Evolutionary conservation across 2,797 vertebrate genomes (phyloP), one percentile per base, ranked within the genome.

Genomic region (Intellagama lesueurii): DNA sequence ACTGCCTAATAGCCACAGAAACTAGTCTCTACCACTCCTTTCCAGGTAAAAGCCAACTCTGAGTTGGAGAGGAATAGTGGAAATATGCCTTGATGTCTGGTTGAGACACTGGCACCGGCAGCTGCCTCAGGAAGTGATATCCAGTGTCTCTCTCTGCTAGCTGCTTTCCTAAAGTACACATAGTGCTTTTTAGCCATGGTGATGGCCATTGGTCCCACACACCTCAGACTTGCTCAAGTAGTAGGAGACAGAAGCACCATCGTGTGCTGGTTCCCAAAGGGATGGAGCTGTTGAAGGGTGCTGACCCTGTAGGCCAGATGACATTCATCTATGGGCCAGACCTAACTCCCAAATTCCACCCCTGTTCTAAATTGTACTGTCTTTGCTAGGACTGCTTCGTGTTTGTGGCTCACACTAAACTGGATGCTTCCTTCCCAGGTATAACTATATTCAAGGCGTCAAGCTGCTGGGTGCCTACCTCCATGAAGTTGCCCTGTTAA

Each of bases 391-490:
- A 28, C 40, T 81, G 16, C 1, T 32, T n/a, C 17, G 35, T 11
- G 7, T 89, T 47, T 32, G 14, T 75, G 66, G 32, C 44, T 17
- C 32, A 1, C n/a, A 66, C 69, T 86, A 90, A 86, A 9, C 32
- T 56, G 35, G 19, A 11, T 30, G 82, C 88, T 0, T 94, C 1
- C 91, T 96, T 95, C 96, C 86, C 94, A 99, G 98, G 95, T 95
- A 93, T 85, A 99, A 99, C 97, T 99, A 99, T 95, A 97, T 99
- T 88, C 98, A 99, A 88, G 99, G 99, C 5, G 97, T 95, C 92
- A 99, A 99, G 95, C 96, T 99, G 98, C 96, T 99, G 93, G 98
- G 97, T 0, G 98, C 99, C 0, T 99, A 99, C 94, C 98, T 99
- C 93, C 96, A 99, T 40, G 99, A 99, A 95, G 98, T 99, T 77